phyloP scores from a whole-genome alignment of 2,888 invertebrate genomes.

The Hyposoter didymator region DNA sequence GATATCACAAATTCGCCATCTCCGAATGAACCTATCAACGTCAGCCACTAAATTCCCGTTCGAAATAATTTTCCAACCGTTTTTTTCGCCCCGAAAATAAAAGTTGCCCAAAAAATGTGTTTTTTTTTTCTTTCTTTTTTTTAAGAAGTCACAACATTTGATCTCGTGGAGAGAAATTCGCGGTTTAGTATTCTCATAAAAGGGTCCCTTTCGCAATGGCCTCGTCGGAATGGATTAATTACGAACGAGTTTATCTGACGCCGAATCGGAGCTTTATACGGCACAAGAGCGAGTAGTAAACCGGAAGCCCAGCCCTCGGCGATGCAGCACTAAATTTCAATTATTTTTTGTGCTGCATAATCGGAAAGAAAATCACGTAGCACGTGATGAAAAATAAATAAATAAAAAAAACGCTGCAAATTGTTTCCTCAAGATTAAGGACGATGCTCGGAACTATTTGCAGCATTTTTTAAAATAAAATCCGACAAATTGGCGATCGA shows the following conservation, averaged over 20 bases:
- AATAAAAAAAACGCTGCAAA: too few species aligned
- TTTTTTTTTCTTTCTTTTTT: background rate
- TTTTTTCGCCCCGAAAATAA: background rate
- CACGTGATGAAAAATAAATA: too few species aligned
- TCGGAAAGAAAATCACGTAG: background rate
- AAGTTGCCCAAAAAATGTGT: background rate
- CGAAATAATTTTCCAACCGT: background rate
- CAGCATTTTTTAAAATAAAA: too few species aligned
- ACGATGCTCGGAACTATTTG: too few species aligned
- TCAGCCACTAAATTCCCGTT: background rate
- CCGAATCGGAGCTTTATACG: background rate
- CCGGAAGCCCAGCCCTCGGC: background rate
- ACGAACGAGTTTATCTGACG: conserved; percentile 10
- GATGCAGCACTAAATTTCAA: conserved; percentile 4
- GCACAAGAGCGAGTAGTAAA: background rate
- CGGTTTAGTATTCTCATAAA: background rate
- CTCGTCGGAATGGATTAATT: conserved; percentile 15
- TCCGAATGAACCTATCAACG: background rate
- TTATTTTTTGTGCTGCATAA: background rate
- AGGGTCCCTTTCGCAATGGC: background rate
- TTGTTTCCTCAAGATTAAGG: too few species aligned
- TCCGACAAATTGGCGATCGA: background rate
- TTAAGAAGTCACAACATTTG: background rate
- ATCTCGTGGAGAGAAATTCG: background rate
- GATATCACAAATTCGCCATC: background rate